Conservation (phyloP, 2,113 vertebrate genomes). For the Chloroceryle aenea region DNA sequence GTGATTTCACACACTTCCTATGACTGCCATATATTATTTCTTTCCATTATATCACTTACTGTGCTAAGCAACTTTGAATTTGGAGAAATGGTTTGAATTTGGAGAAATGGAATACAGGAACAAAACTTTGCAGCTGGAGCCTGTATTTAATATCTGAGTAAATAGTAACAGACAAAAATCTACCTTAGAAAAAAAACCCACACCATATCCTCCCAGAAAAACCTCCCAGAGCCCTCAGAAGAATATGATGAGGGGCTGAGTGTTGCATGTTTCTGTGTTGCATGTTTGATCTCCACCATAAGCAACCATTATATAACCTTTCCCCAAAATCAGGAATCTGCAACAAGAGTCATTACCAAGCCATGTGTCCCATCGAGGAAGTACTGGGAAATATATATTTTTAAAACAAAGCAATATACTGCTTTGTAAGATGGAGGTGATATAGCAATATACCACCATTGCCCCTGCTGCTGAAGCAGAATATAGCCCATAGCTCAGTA, state of each 20-base stretch:
- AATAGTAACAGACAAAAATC: not conserved
- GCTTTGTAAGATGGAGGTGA: not conserved
- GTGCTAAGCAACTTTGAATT: not conserved
- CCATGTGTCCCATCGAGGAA: not conserved
- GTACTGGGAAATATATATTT: not conserved
- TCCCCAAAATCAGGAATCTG: not conserved
- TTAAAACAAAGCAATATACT: not conserved
- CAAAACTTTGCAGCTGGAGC: not conserved
- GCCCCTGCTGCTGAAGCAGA: not conserved
- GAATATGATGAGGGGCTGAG: not conserved
- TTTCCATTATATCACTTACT: not conserved
- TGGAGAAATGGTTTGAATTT: too few relatives aligned
- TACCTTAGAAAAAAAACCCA: not conserved
- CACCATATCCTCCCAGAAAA: not conserved
- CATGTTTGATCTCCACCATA: not conserved
- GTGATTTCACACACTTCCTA: not conserved
- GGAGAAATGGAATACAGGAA: not conserved
- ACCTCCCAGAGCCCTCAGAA: not conserved
- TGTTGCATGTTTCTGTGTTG: not conserved
- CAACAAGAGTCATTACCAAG: not conserved
- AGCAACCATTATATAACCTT: not conserved
- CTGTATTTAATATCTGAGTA: not conserved
- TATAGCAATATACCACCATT: not conserved
- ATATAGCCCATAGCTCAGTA: rapidly evolving
- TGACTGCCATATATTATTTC: not conserved